Base-by-base conservation (phyloP, 2,113 vertebrate genomes). In the Cinclus mexicanus region DNA sequence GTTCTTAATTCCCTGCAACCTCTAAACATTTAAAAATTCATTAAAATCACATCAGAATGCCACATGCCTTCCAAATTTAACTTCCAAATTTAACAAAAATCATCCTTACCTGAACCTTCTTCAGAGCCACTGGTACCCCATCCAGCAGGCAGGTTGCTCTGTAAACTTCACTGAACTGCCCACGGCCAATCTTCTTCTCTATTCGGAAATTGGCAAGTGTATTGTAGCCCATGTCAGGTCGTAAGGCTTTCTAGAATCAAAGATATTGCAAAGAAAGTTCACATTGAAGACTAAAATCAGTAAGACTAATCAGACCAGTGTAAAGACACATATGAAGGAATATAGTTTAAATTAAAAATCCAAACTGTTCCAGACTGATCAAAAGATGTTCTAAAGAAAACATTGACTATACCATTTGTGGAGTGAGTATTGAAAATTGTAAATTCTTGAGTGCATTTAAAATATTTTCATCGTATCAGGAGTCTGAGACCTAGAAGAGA, bases 111-210 rank as follows among this genome's bases (percentile, higher is more conserved):
- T 99, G 99, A 28, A 99, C 98, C 97, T 99, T 99, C 98, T 99
- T 99, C 97, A 99, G 98, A 89, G 99, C 99, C 94, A 99, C 98
- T 16, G 99, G 98, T 3, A 99, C 99, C 94, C 99, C 98, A 97
- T 99, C 98, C 94, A 99, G 93, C 76, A 99, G 97, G 96, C 99
- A 99, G 39, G 98, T 97, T 21, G 99, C 99, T 97, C 99, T 98
- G 94, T 99, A 99, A 77, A 99, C 99, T 98, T 99, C 99, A 85
- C 99, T 99, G 96, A 99, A 99, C 92, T 99, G 99, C 86, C 99
- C 99, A 65, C 99, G 98, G 67, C 99, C 99, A 64, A 99, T 99
- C 97, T 99, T 99, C 94, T 99, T 99, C 96, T 99, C 99, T 93
- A 99, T 99, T 93, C 98, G 98, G 97, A 99, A 99, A 98, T 99